These are phyloP conservation scores for Microctenopoma stevenorrisi DNA, from an alignment of 2,797 vertebrate genomes.

Conservation along the genomic window DNA sequence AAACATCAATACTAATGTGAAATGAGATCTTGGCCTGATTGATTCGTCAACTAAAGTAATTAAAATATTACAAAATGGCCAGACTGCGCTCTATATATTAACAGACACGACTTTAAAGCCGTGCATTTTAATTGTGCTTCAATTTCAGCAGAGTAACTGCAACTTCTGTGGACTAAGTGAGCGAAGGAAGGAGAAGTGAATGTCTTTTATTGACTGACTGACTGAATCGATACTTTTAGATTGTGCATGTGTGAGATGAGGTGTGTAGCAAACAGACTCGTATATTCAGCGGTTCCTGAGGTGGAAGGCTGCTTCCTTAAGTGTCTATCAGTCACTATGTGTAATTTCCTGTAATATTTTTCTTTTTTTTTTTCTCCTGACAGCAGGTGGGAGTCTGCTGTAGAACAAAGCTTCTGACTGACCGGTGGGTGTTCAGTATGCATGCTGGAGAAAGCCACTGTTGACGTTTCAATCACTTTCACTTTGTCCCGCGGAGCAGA, in stretches of 20 bases:
- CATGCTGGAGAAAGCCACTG: constrained; percentile 24
- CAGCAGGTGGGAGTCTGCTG: constrained; percentile 32
- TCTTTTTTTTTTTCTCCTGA: constrained; percentile 11
- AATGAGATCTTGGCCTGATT: background rate
- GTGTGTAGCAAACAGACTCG: constrained; percentile 19
- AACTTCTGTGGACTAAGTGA: constrained; percentile 5
- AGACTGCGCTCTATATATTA: background rate
- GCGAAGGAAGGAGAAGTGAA: constrained; percentile 6
- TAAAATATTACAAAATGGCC: background rate
- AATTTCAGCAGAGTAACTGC: constrained; percentile 10
- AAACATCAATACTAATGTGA: background rate
- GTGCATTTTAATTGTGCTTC: background rate
- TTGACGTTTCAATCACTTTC: constrained; percentile 59
- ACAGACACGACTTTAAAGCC: background rate
- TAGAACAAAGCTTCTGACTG: constrained; percentile 37
- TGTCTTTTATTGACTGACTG: constrained; percentile 18
- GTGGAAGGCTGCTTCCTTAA: constrained; percentile 13
- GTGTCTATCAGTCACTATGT: background rate
- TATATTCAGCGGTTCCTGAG: constrained; percentile 18
- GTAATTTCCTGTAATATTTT: constrained; percentile 29
- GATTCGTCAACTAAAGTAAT: background rate
- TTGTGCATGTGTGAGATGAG: constrained; percentile 27
- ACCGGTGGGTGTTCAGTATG: constrained; percentile 39
- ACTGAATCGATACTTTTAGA: constrained; percentile 27
- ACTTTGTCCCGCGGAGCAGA: constrained; percentile 51